Percentiles rank a stretch among this genome's conserved stretches.
phyloP scores from a whole-genome alignment of 2,888 invertebrate species.

The Spialia ferax region DNA sequence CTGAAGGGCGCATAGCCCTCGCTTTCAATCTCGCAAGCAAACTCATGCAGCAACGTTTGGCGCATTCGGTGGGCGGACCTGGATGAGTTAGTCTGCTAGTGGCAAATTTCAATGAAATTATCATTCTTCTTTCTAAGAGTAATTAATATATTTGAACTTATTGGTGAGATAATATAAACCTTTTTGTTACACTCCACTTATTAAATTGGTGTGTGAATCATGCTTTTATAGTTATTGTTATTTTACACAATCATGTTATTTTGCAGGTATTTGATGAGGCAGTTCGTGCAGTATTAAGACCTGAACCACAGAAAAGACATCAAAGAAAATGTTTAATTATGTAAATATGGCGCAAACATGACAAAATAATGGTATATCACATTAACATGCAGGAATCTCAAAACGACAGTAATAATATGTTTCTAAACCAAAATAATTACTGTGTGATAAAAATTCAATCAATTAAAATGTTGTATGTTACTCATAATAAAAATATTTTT shows the following conservation, averaged over 20 bases:
- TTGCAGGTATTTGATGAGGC: slow-evolving; percentile 99
- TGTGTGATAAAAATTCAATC: slow-evolving; percentile 23
- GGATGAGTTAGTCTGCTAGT: too few species aligned
- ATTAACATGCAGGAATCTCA: slow-evolving; percentile 71
- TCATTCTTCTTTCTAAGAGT: too few species aligned
- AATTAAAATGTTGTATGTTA: slow-evolving; percentile 2
- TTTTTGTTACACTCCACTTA: too few species aligned
- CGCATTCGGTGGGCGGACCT: too few species aligned
- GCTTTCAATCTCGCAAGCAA: too few species aligned
- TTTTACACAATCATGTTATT: not conserved
- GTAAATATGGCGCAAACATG: slow-evolving; percentile 82
- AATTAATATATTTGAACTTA: too few species aligned
- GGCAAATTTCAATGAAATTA: too few species aligned
- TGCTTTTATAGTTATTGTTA: not conserved
- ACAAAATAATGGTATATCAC: slow-evolving; percentile 60
- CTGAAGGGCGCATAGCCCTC: too few species aligned
- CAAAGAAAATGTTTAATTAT: slow-evolving; percentile 96
- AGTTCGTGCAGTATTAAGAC: slow-evolving; percentile 98
- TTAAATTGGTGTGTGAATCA: too few species aligned
- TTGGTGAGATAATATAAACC: too few species aligned
- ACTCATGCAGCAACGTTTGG: too few species aligned
- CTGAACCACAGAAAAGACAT: slow-evolving; percentile 97
- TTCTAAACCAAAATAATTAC: slow-evolving; percentile 66
- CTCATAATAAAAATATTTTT: slow-evolving; percentile 15
- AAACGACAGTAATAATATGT: slow-evolving; percentile 82